Evolutionary conservation across 2,797 vertebrate species (phyloP).

Genomic region (Chaetodon trifasciatus): DNA sequence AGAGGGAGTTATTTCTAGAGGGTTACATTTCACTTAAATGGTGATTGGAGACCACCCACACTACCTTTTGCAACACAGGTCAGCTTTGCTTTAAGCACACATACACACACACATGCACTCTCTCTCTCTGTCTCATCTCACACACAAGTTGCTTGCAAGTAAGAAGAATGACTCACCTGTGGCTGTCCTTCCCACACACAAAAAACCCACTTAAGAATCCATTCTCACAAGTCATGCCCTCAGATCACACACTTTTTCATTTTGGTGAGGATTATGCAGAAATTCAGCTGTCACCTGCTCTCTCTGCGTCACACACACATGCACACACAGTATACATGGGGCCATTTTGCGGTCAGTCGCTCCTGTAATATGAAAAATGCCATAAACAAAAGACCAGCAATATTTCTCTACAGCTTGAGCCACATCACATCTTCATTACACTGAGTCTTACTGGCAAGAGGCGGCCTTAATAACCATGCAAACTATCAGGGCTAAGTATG

Average conservation of each 20-base stretch:
- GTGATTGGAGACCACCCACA: slow-evolving; percentile 81
- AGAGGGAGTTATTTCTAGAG: slow-evolving; percentile 81
- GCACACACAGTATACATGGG: neutral
- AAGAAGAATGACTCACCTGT: slow-evolving; percentile 81
- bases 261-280: slow-evolving; percentile 37
- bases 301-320: neutral
- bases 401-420: slow-evolving; percentile 17
- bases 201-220: slow-evolving; percentile 66
- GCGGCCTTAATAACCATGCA: slow-evolving; percentile 49
- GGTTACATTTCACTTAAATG: slow-evolving; percentile 77
- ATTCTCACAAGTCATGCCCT: slow-evolving; percentile 63
- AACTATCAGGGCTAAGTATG: slow-evolving; percentile 52
- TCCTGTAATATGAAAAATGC: neutral
- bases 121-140: slow-evolving; percentile 15
- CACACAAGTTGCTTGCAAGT: slow-evolving; percentile 67
- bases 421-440: slow-evolving; percentile 36
- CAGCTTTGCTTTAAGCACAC: slow-evolving; percentile 54
- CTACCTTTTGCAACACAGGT: slow-evolving; percentile 82
- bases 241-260: slow-evolving; percentile 52
- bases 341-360: neutral
- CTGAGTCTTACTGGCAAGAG: slow-evolving; percentile 18
- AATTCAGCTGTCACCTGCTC: slow-evolving; percentile 35
- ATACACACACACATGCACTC: slow-evolving; percentile 22
- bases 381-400: slow-evolving; percentile 8
- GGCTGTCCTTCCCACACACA: slow-evolving; percentile 69